Evolutionary conservation across 2,113 vertebrate genomes (phyloP).

Genomic region (Entelurus aequoreus): DNA sequence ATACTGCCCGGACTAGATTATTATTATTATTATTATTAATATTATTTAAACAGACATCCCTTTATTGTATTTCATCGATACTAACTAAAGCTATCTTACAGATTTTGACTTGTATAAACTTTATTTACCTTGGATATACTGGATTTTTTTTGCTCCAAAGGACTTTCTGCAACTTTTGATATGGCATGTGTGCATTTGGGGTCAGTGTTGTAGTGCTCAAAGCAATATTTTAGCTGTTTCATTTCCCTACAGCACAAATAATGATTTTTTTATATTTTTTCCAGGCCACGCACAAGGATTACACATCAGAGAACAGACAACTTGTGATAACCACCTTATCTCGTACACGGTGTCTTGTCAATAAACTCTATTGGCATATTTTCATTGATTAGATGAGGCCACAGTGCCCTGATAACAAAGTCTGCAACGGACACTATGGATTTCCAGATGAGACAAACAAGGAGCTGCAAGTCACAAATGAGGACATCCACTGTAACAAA

Average conservation of each 20-base stretch:
- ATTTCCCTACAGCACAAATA: constrained; percentile 41
- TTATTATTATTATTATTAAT: too few species aligned
- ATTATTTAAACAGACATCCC: too few species aligned
- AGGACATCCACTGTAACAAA: constrained; percentile 17
- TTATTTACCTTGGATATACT: neutral
- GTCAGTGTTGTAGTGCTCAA: constrained; percentile 1
- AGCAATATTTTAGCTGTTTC: constrained; percentile 26
- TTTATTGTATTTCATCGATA: too few species aligned
- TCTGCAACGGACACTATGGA: constrained; percentile 11
- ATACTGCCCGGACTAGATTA: too few species aligned
- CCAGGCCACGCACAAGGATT: constrained; percentile 26
- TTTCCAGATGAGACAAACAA: constrained; percentile 25
- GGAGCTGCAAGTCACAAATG: constrained; percentile 21
- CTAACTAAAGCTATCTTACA: too few species aligned
- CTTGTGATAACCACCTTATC: constrained; percentile 41
- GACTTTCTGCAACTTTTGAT: constrained; percentile 9
- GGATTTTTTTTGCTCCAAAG: neutral
- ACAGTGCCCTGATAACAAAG: constrained; percentile 21
- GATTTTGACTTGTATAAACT: neutral
- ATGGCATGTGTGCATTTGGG: constrained; percentile 5
- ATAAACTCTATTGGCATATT: constrained; percentile 36
- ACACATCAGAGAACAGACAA: constrained; percentile 32
- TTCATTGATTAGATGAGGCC: constrained; percentile 34
- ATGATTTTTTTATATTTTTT: constrained; percentile 31
- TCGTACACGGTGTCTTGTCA: constrained; percentile 22